These are phyloP conservation scores for Drosophila nebulosa DNA, from an alignment of 1,140 invertebrate genomes.

Conservation along the genomic window DNA sequence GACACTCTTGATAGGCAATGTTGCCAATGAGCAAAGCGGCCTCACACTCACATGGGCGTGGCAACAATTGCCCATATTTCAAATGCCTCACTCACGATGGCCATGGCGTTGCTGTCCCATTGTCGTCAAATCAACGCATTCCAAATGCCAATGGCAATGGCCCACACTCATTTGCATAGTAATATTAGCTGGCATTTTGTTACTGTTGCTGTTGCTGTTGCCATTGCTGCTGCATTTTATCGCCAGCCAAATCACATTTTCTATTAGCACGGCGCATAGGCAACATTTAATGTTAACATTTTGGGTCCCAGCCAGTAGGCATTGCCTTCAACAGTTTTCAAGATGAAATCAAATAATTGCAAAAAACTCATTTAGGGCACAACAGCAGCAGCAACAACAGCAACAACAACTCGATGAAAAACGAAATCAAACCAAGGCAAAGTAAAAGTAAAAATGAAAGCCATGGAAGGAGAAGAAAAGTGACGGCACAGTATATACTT, in stretches of 20 bases:
- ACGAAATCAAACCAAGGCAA: conserved; percentile 59
- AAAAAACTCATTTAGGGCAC: conserved; percentile 76
- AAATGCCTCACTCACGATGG: conserved; percentile 69
- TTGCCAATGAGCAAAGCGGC: not conserved
- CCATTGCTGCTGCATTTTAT: conserved; percentile 74
- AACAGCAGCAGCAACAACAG: conserved; percentile 32
- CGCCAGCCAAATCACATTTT: conserved; percentile 68
- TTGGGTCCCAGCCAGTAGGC: conserved; percentile 33
- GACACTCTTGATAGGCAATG: conserved; percentile 18
- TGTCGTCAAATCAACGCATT: conserved; percentile 25
- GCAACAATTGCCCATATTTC: conserved; percentile 55
- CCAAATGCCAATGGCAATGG: conserved; percentile 44
- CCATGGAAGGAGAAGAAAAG: not conserved
- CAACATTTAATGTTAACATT: conserved; percentile 73
- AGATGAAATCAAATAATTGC: conserved; percentile 80
- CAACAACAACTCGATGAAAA: conserved; percentile 27
- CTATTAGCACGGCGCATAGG: conserved; percentile 73
- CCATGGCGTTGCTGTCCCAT: conserved; percentile 31
- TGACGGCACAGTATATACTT: conserved; percentile 1
- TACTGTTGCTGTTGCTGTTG: conserved; percentile 31
- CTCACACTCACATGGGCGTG: conserved; percentile 29
- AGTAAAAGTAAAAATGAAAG: conserved; percentile 22
- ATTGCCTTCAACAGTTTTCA: conserved; percentile 50
- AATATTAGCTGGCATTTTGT: conserved; percentile 62
- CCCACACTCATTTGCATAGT: conserved; percentile 73